Conservation (phyloP, 35 echinoderm and acorn worm species). For the Lytechinus variegatus region DNA sequence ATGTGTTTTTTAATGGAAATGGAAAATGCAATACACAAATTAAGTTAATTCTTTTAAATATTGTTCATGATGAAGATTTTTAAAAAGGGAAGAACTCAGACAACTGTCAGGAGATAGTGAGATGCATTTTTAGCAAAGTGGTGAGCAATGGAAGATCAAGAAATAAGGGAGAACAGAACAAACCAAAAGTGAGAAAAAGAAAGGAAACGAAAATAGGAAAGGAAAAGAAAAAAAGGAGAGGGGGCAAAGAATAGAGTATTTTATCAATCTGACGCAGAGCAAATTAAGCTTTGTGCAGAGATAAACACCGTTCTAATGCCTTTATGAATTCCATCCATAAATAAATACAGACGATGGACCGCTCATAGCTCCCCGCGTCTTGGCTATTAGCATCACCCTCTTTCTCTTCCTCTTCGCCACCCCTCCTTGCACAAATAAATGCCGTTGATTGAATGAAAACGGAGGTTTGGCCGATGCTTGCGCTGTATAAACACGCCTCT, state of each 20-base stretch:
- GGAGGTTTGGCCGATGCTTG: background rate
- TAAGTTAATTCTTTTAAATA: too few species aligned
- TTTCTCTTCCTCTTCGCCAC: background rate
- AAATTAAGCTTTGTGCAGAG: background rate
- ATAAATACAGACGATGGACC: constrained; percentile 22
- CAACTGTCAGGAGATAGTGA: background rate
- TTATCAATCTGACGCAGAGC: background rate
- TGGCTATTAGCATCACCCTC: constrained; percentile 24
- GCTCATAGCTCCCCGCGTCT: background rate
- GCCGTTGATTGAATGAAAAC: constrained; percentile 48
- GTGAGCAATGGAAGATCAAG: background rate
- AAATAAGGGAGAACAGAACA: background rate
- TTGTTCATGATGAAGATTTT: background rate
- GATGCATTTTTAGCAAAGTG: background rate
- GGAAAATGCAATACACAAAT: too few species aligned
- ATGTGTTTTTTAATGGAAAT: too few species aligned
- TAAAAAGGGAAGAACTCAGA: background rate
- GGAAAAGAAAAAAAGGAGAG: background rate
- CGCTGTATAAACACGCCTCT: background rate
- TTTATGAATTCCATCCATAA: constrained; percentile 56
- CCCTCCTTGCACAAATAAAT: constrained; percentile 46
- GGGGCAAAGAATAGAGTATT: background rate
- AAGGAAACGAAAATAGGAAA: background rate
- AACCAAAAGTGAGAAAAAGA: background rate
- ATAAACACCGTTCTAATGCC: constrained; percentile 39